Base-by-base conservation (phyloP, 2,888 invertebrate species). In the Biston stratarius region DNA sequence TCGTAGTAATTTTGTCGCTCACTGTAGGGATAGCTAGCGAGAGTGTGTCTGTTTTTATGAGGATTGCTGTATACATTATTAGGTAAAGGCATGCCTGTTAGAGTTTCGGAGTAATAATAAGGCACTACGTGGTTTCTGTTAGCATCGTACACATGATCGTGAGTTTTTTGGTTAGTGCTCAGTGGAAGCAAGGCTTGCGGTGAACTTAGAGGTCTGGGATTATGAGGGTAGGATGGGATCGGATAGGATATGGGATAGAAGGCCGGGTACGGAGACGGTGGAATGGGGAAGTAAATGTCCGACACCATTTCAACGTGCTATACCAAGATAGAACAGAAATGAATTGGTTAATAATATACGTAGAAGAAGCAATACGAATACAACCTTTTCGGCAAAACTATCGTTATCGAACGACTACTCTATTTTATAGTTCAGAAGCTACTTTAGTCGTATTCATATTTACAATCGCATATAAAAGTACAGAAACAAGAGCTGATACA, bases 251-350 rank as follows among this genome's bases (percentile, higher is more conserved):
- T 89, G 40, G 88, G 93, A 77, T 92, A 89, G 78, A 91, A 88
- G 79, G 92, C 89, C 56, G 94, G 90, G 80, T 90, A 91, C 0
- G 91, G 88, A 71, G 92, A 91, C 52, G 91, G 89, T 33, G 93
- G 91, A 74, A 94, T 88, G 33, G 96, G 96, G 81, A 96, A 95
- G 92, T 96, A 96, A 87, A 96, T 95, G 92, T 96, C 96, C 94
- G 96, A 96, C 94, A 96, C 96, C 95, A 96, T 95, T 94, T 96
- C 96, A 94, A 95, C 94, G 91, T 95, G 96, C 96, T 96, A 95
- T 92, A 94, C 90, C 89, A 87, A 91, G 90, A 90, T 86, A 91
- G 91, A 91, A 94, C 86, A 92, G 89, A 92, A 92, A 92, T 82
- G 89, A 85, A 85, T 84, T 81, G 84, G 91, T 93, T 93, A 93